Base-by-base conservation (phyloP, 2,888 invertebrate genomes). In the Cephus spinipes region DNA sequence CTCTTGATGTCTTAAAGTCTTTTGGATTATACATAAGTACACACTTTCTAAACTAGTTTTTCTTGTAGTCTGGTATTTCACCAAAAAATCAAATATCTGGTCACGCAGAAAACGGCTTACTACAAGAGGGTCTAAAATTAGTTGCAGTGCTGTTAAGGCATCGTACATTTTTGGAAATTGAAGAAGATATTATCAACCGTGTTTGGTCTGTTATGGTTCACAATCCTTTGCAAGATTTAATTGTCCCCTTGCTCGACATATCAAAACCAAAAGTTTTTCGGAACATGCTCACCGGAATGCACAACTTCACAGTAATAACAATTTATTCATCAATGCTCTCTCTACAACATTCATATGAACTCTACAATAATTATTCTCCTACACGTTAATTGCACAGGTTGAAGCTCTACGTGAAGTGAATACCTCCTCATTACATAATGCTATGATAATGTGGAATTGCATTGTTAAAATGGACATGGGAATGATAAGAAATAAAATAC, bases 381-480 rank as follows among this genome's bases (percentile, higher is more conserved):
- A 55, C 15, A 9, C 23, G 9, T 55, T 55, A 55, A 55, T 23
- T 73, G 79, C 79, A 69, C 76, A 90, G 89, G 78, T 84, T 55
- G 75, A 81, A 69, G 79, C 80, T 12, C 80, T 86, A 4, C 36
- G 77, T 30, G 81, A 82, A 73, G 55, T 75, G 12, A 77, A 86
- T 74, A 77, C 83, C 73, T 30, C 76, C 69, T 35, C 75, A 33
- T 81, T 89, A 55, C 78, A 81, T 68, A 88, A 85, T 77, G 76
- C 80, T 35, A 80, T 85, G 55, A 69, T 77, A 4, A 84, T 90
- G 69, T 91, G 90, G 90, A 85, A 85, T 40, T 83, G 80, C 71
- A 80, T 90, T 76, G 81, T 88, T 69, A 86, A 86, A 81, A 83
- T 81, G 34, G 82, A 85, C 73, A 86, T 87, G 84, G 85, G 86